Evolutionary conservation across 2,888 invertebrate genomes (phyloP), one percentile per base, ranked within the genome.

Genomic region (Caenorhabditis sp.): DNA sequence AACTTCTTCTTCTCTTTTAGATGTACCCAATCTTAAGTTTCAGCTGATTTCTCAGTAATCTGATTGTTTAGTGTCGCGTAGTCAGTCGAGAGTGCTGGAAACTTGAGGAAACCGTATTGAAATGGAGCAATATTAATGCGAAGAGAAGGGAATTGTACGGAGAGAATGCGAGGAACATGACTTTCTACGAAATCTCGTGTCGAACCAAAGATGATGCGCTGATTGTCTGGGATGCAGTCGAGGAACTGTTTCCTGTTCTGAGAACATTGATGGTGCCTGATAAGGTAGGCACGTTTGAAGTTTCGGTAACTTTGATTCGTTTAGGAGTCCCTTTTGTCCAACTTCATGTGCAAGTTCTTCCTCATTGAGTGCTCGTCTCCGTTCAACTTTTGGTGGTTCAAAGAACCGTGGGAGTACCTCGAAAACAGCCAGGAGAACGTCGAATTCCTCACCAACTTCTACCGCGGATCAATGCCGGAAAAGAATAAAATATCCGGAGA

Each of bases 101-200:
- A n/a, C 20, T 52, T 2, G 17, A 22, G 1, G 20, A 52, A 15
- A 22, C 35, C 1, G 35, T 27, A 1, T 35, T 13, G 2, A n/a
- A 22, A 20, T 52, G 52, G 52, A 13, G 11, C 1, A 13, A 8
- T 2, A 2, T 30, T 8, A 20, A 20, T 11, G 11, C 11, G 20
- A 48, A 48, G 30, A 43, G 66, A 11, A 56, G 43, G 32, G 13
- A 11, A 6, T 41, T 66, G 11, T 66, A 66, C 24, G 66, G 66
- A 15, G 56, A 48, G 6, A 15, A 30, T 20, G 17, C 37, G 22
- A 48, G 56, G 22, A 27, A 37, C 7, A 15, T 66, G 11, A 66
- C 39, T 11, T 66, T 56, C 11, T 48, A 17, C 15, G 48, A 66
- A 32, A 5, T 66, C 1, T 66, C 66, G 0, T 48, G 39, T 30